Percentiles rank a stretch among this genome's conserved stretches.
Evolutionary conservation across 2,888 invertebrate genomes (phyloP).

Genomic region (Leptarthrus brevirostris): DNA sequence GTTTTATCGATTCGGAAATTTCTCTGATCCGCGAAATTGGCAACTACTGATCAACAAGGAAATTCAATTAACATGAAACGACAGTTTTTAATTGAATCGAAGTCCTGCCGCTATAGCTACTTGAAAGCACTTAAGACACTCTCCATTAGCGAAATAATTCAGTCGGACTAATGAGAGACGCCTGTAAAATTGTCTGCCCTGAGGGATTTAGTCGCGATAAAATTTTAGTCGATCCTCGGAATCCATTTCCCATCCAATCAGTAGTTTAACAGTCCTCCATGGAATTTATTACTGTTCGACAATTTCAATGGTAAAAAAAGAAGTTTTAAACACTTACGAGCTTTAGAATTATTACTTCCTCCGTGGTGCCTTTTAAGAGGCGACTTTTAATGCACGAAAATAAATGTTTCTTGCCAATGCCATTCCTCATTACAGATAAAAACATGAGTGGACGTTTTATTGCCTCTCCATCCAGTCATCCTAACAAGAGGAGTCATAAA

Average conservation of each 20-base stretch:
- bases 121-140: neutral
- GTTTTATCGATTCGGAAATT: neutral
- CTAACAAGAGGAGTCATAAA: neutral
- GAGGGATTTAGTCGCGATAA: too few relatives aligned
- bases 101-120: neutral
- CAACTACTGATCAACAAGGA: neutral
- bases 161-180: neutral
- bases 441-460: neutral
- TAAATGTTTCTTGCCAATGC: neutral
- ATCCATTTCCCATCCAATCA: neutral
- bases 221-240: neutral
- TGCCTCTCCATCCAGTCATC: neutral
- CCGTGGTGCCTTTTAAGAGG: neutral
- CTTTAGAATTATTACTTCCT: neutral
- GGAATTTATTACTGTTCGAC: neutral
- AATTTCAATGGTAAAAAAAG: neutral
- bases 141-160: neutral
- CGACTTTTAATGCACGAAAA: neutral
- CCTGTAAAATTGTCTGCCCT: neutral
- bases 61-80: conserved; percentile 16
- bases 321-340: neutral
- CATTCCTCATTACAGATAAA: neutral
- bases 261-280: neutral
- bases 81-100: neutral
- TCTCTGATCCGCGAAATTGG: neutral